Base-by-base conservation (phyloP, 2,797 vertebrate genomes). In the Falco concolor region DNA sequence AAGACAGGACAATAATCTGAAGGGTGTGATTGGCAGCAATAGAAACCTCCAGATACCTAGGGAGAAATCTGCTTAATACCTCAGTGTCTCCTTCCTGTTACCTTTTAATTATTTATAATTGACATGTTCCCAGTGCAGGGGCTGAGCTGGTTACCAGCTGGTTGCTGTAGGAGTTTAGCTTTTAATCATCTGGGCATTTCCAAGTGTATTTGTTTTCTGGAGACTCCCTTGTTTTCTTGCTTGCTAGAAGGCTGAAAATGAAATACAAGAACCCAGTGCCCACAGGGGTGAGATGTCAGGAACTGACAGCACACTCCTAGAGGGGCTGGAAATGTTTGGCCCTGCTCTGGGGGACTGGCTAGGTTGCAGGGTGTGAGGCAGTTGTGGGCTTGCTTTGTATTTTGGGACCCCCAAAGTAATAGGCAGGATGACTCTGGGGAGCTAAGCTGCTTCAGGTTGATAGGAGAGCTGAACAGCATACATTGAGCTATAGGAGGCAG, bases 81-180 rank as follows among this genome's bases (percentile, higher is more conserved):
- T 93, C 40, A 42, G 91, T 52, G 89, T 90, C 94, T 94, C 85
- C 87, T 97, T 95, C 95, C 95, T 87, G 45, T 96, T 95, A 96
- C 95, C 82, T 81, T 94, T 98, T 95, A 98, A 98, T 98, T 98
- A 98, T 98, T 97, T 96, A 97, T 95, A 88, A 93, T 85, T 84
- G 89, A 34, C 54, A 47, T 13, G 10, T 67, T 96, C 93, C 90
- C 21, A 11, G 94, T n/a, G 65, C 86, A 67, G 82, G 82, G 75
- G 38, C 96, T 92, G 95, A 89, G 93, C 89, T 59, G 28, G 21
- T 96, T 95, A 96, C 94, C 34, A 74, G 97, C 96, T 97, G 96
- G 74, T 92, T 93, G 86, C 95, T 90, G 75, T 53, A 86, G 95
- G 96, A 96, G 95, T 72, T 89, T 21, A 95, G 97, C 93, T 97